phyloP scores from a whole-genome alignment of 1,140 invertebrate genomes.

The Listronotus bonariensis region DNA sequence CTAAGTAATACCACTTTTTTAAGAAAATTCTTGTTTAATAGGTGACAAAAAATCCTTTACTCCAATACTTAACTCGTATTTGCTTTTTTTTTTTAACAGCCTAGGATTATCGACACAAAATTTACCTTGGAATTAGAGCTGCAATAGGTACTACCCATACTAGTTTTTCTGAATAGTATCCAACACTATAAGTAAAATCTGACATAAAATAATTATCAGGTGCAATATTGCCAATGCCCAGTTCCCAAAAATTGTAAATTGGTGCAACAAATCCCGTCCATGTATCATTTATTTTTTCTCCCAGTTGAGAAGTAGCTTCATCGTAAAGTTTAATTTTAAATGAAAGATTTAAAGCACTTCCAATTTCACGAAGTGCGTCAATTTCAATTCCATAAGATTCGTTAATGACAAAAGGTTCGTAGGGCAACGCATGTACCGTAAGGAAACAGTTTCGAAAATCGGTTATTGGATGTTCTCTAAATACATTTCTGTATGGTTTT shows the following conservation, averaged over 20 bases:
- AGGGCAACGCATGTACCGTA: constrained; percentile 7
- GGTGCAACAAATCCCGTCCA: constrained; percentile 29
- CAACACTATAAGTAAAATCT: constrained; percentile 20
- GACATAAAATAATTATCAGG: constrained; percentile 4
- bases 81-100: too few species aligned
- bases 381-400: constrained; percentile 13
- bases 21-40: too few species aligned
- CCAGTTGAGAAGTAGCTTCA: constrained; percentile 4
- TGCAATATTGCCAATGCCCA: constrained; percentile 23
- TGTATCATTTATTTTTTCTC: constrained; percentile 9
- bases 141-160: constrained; percentile 24
- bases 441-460: constrained; percentile 7
- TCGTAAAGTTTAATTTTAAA: constrained; percentile 11
- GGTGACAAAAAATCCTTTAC: too few species aligned
- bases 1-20: too few species aligned
- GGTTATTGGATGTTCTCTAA: not conserved
- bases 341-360: constrained; percentile 14
- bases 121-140: constrained; percentile 19
- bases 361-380: constrained; percentile 14
- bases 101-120: too few species aligned
- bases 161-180: constrained; percentile 9
- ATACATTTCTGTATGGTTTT: constrained; percentile 5
- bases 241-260: constrained; percentile 12
- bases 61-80: too few species aligned
- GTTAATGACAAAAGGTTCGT: constrained; percentile 24